Evolutionary conservation across 1,140 invertebrate genomes (phyloP).

Genomic region (Theocolax elegans): DNA sequence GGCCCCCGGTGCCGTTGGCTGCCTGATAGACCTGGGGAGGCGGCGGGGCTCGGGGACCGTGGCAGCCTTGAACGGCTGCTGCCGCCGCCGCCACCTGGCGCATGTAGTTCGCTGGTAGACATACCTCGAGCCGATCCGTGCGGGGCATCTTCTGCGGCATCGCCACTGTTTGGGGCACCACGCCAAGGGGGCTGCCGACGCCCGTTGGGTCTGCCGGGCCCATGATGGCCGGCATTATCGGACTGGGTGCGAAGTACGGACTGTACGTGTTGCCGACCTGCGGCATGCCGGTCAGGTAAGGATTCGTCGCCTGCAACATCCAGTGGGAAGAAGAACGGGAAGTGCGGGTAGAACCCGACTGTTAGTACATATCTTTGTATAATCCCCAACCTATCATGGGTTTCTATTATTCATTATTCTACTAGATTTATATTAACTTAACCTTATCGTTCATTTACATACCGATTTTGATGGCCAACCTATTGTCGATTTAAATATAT

Average conservation of each 20-base stretch:
- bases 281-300: conserved; percentile 89
- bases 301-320: conserved; percentile 82
- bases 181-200: conserved; percentile 76
- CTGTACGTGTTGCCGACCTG: conserved; percentile 85
- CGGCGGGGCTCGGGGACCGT: conserved; percentile 56
- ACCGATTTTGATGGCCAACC: neutral
- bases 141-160: conserved; percentile 92
- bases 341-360: conserved; percentile 5
- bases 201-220: conserved; percentile 82
- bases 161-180: conserved; percentile 86
- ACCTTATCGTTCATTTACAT: neutral
- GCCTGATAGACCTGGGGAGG: conserved; percentile 37
- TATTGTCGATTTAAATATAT: neutral
- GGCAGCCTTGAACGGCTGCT: conserved; percentile 48
- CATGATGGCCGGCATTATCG: conserved; percentile 85
- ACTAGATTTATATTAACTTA: no score
- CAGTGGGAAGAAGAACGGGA: conserved; percentile 34
- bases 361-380: conserved; percentile 10
- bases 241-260: conserved; percentile 87
- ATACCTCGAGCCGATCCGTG: conserved; percentile 95
- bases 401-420: neutral
- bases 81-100: conserved; percentile 59
- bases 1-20: conserved; percentile 51
- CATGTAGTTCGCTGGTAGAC: conserved; percentile 69
- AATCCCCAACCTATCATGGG: neutral